Base-by-base conservation (phyloP, 2,113 vertebrate genomes). In the Blennius ocellaris region DNA sequence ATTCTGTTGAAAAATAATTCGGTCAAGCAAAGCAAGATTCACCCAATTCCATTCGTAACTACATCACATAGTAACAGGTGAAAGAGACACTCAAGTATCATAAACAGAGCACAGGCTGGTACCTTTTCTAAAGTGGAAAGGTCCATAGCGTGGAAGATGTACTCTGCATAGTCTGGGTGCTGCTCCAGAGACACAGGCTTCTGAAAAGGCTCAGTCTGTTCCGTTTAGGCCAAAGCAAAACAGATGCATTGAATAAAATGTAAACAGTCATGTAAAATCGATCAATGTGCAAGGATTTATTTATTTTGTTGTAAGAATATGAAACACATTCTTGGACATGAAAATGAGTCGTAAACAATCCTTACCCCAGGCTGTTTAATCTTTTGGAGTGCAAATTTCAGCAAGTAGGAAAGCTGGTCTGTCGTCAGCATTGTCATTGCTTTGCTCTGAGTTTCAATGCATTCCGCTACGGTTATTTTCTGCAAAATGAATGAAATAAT, bases 331-430 rank as follows among this genome's bases (percentile, higher is more conserved):
- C 37, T 37, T 68, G 17, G 8, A 40, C 3, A 52, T 1, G 21
- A 14, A 8, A 49, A 12, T 30, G 1, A 57, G 2, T 47, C 47
- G n/a, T 55, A 40, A 0, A 37, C 8, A 40, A 3, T 5, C 79
- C 97, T 96, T 95, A 99, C 97, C 96, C 97, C 97, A 54, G 97
- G 97, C 85, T 99, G 97, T 87, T 99, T 99, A 94, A 99, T 99
- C 93, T 99, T 99, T 93, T 99, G 97, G 89, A 99, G 96, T 91
- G 97, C 97, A 92, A 98, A 99, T 95, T 99, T 99, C 82, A 99
- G 96, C 91, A 99, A 95, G 92, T 97, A 99, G 14, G 97, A 98
- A 73, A 99, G 94, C 86, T 99, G 97, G 88, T 99, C 96, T 50
- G 96, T 96, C 78, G 96, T 98, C 84, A 99, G 93, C 97, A 99